Base-by-base conservation (phyloP, 2,797 vertebrate genomes). In the Distichodus sexfasciatus region DNA sequence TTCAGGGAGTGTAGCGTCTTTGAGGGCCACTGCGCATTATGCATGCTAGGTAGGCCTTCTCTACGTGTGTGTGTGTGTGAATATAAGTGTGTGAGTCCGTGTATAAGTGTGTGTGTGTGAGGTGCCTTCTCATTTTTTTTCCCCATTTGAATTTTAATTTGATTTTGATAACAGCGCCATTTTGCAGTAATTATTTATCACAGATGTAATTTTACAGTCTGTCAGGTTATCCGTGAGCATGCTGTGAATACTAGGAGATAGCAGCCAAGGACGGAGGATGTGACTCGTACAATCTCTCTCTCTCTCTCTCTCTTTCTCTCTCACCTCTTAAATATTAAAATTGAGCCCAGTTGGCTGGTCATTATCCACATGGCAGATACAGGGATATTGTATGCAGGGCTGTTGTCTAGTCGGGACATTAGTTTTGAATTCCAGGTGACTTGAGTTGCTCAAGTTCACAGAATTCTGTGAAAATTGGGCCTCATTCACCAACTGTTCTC, bases 131-230 rank as follows among this genome's bases (percentile, higher is more conserved):
- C 36, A 59, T 66, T 64, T 65, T 50, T 60, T 35, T 60, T 40
- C 63, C 61, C 46, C 36, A 71, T 76, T 76, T 69, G 50, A 79
- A 73, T 73, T 68, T 83, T 81, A 86, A 86, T 88, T 81, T 73
- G 76, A 83, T 80, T 84, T 85, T 78, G 72, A 75, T 83, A 85
- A 85, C 64, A 59, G 66, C 61, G 31, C 69, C 70, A 81, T 87
- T 84, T 83, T 83, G 72, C 69, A 76, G 78, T 79, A 85, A 83
- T 87, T 87, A 87, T 85, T 85, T 87, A 87, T 85, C 76, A 81
- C 82, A 80, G 62, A 82, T 80, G 59, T 83, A 85, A 87, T 89
- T 84, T 85, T 75, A 82, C 76, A 82, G 79, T 84, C 84, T 82
- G 81, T 82, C 82, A 82, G 47, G 80, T 85, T 86, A 84, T 86